Evolutionary conservation across 2,113 vertebrate genomes (phyloP).

Genomic region (Albula goreensis): DNA sequence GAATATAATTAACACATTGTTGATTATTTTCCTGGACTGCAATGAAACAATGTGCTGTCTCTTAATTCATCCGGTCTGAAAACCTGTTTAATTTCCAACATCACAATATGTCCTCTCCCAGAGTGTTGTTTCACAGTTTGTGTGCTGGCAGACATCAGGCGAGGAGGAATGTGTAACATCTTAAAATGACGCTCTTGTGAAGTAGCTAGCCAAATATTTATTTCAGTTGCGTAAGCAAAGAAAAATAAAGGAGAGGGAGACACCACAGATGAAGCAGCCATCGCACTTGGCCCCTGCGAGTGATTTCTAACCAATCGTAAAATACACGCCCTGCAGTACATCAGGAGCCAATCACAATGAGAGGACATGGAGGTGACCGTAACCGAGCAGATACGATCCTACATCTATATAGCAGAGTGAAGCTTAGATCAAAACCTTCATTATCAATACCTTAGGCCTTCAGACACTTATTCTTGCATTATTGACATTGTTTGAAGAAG

Average conservation of each 20-base stretch:
- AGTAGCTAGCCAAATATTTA: neutral
- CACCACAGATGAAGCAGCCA: neutral
- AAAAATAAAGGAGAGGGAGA: neutral
- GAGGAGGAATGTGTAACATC: constrained; percentile 3
- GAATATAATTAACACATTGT: neutral
- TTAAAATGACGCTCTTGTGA: constrained; percentile 6
- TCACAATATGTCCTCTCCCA: neutral
- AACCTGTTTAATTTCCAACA: constrained; percentile 3
- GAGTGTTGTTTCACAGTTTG: constrained; percentile 10
- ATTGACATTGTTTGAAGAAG: too few species aligned
- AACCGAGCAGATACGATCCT: too few species aligned
- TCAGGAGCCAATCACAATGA: neutral
- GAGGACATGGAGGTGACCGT: too few species aligned
- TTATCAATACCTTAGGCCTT: too few species aligned
- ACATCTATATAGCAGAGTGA: too few species aligned
- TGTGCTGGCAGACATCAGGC: constrained; percentile 1
- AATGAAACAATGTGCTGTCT: neutral
- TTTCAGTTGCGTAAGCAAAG: neutral
- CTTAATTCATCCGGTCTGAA: neutral
- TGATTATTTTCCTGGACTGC: neutral
- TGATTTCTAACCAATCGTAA: neutral
- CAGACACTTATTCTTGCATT: too few species aligned
- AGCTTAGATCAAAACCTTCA: too few species aligned
- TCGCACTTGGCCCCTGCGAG: neutral
- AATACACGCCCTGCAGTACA: neutral